phyloP scores from a whole-genome alignment of 1,140 invertebrate genomes.

The Uloborus diversus region DNA sequence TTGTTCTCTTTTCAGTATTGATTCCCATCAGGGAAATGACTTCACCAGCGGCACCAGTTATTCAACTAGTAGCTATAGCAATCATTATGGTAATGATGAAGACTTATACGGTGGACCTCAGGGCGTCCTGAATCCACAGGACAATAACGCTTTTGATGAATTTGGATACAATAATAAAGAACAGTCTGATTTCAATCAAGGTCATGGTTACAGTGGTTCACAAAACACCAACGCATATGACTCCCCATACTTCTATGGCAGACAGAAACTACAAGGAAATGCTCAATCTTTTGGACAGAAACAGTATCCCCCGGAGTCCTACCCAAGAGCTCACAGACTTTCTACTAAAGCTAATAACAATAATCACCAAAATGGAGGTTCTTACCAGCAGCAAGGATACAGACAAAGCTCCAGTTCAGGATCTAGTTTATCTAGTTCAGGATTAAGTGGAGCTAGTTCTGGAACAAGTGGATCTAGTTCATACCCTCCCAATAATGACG shows the following conservation, averaged over 20 bases:
- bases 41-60: background rate
- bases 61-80: background rate
- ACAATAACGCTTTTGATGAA: background rate
- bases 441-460: no score
- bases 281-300: no score
- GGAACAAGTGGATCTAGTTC: no score
- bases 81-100: background rate
- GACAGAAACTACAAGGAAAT: slow-evolving; percentile 1
- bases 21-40: background rate
- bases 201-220: background rate
- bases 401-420: no score
- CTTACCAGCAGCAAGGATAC: background rate
- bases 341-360: background rate
- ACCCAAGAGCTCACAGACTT: slow-evolving; percentile 22
- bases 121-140: background rate
- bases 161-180: background rate
- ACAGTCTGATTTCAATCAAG: background rate
- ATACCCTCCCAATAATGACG: no score
- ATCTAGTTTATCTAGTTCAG: no score
- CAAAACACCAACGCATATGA: slow-evolving; percentile 6
- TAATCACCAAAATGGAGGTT: background rate
- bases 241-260: background rate
- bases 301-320: slow-evolving; percentile 20
- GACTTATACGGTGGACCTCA: background rate
- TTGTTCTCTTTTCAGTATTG: slow-evolving; percentile 18